phyloP scores from a whole-genome alignment of 2,888 invertebrate genomes.

The Dendrolimus houi region DNA sequence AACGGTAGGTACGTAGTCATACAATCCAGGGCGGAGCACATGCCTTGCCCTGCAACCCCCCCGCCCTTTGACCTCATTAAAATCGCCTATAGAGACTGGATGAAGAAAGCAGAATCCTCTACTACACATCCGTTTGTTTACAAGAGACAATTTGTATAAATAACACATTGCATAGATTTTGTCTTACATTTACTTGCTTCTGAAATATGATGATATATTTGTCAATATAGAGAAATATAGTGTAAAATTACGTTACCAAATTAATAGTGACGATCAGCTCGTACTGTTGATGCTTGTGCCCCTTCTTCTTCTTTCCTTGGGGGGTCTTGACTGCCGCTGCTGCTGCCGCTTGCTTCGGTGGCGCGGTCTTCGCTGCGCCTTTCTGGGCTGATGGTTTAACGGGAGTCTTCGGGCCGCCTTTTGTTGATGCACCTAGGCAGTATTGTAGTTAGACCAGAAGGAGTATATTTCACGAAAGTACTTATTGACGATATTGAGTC shows the following conservation, averaged over 20 bases:
- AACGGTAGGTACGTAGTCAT: no score
- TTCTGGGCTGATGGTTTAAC: conserved; percentile 85
- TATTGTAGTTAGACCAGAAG: background rate
- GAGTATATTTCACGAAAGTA: background rate
- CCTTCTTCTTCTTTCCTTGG: conserved; percentile 84
- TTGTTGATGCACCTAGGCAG: conserved; percentile 52
- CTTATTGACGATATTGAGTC: no score
- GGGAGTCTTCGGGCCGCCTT: conserved; percentile 79
- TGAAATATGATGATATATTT: no score
- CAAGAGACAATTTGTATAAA: no score
- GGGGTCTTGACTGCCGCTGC: conserved; percentile 76
- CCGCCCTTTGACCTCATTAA: no score
- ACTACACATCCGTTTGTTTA: no score
- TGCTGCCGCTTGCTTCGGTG: conserved; percentile 77
- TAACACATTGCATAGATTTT: no score
- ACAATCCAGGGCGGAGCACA: no score
- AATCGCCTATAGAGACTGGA: no score
- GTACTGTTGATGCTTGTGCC: conserved; percentile 87
- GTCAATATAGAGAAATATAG: background rate
- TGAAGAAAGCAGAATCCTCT: no score
- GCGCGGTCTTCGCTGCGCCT: conserved; percentile 82
- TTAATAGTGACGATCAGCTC: conserved; percentile 89
- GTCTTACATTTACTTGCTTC: no score
- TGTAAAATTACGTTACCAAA: conserved; percentile 77
- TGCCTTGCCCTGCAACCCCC: no score